phyloP scores from a whole-genome alignment of 1,140 invertebrate genomes.

The Bradysia coprophila region DNA sequence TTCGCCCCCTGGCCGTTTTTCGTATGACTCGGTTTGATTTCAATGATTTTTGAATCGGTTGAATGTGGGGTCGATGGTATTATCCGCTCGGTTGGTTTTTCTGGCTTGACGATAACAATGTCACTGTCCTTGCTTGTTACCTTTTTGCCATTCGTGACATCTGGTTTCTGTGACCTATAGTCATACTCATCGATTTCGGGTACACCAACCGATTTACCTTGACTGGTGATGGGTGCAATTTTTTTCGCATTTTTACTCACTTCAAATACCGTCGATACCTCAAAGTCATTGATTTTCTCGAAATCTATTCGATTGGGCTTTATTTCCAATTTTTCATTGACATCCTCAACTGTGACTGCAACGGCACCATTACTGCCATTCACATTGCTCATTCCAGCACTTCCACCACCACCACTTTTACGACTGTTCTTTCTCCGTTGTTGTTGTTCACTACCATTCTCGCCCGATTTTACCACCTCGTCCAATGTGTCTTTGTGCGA shows the following conservation, averaged over 20 bases:
- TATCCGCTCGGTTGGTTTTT: slow-evolving; percentile 12
- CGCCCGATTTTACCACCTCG: no score
- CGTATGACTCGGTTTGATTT: slow-evolving; percentile 12
- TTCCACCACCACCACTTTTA: background rate
- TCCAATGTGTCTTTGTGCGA: background rate
- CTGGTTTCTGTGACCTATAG: background rate
- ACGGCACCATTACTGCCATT: background rate
- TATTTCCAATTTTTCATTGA: slow-evolving; percentile 7
- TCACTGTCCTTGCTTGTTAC: slow-evolving; percentile 12
- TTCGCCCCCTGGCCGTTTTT: background rate
- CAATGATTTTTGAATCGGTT: slow-evolving; percentile 21
- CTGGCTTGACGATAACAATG: slow-evolving; percentile 20
- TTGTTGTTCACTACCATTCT: slow-evolving; percentile 11
- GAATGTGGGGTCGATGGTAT: slow-evolving; percentile 18
- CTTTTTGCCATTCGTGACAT: no score
- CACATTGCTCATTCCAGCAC: background rate
- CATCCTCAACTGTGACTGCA: slow-evolving; percentile 1
- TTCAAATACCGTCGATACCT: slow-evolving; percentile 2
- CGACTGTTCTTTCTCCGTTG: no score
- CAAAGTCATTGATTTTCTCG: slow-evolving; percentile 6
- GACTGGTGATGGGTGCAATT: no score
- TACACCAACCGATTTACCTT: background rate
- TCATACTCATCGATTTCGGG: background rate
- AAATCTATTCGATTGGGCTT: slow-evolving; percentile 4
- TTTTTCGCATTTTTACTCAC: background rate